phyloP scores from a whole-genome alignment of 2,113 vertebrate species.

The Accipiter cooperii region DNA sequence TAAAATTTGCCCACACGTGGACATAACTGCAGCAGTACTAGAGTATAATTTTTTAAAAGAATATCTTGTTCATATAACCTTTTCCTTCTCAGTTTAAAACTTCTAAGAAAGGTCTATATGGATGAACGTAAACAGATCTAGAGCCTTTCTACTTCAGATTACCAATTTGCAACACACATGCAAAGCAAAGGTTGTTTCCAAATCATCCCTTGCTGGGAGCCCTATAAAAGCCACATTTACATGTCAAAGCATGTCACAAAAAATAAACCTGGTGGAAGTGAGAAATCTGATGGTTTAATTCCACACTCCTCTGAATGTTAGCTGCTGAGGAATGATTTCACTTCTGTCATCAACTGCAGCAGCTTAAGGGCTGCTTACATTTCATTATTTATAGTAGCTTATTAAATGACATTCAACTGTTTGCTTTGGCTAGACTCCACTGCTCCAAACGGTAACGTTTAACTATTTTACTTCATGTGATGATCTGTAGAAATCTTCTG shows the following conservation, averaged over 20 bases:
- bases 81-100: not conserved
- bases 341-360: not conserved
- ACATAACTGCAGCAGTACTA: not conserved
- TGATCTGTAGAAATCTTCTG: not conserved
- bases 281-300: not conserved
- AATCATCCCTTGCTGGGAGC: not conserved
- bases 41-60: not conserved
- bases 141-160: not conserved
- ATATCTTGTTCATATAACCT: not conserved
- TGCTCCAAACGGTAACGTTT: not conserved
- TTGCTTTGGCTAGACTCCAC: constrained; percentile 31
- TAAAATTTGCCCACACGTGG: not conserved
- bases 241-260: not conserved
- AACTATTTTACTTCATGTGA: not conserved
- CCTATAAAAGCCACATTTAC: not conserved
- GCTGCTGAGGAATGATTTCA: not conserved
- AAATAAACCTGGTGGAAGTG: not conserved
- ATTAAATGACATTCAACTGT: constrained; percentile 11
- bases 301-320: not conserved
- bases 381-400: constrained; percentile 25
- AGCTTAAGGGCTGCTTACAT: not conserved
- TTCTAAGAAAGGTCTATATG: not conserved
- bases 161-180: not conserved
- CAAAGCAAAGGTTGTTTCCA: not conserved
- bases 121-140: not conserved